phyloP scores from a whole-genome alignment of 1,140 invertebrate genomes.

The Atta cephalotes region DNA sequence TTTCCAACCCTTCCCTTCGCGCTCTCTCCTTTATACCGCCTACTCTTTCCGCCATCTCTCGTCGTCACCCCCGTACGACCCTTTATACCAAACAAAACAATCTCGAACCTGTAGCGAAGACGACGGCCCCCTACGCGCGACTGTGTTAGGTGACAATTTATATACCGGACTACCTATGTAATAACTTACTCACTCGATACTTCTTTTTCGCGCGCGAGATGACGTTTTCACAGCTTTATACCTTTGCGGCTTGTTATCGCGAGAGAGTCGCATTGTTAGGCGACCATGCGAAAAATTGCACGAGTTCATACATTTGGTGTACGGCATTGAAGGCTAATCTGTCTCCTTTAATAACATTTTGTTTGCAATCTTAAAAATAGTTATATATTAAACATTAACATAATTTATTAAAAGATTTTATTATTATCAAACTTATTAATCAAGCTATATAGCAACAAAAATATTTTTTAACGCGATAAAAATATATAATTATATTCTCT shows the following conservation, averaged over 20 bases:
- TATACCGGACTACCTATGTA: slow-evolving; percentile 80
- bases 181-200: slow-evolving; percentile 85
- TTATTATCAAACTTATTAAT: not conserved
- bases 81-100: slow-evolving; percentile 85
- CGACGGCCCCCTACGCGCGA: slow-evolving; percentile 81
- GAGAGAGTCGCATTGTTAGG: slow-evolving; percentile 54
- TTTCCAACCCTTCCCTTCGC: slow-evolving; percentile 59
- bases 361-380: too few species aligned
- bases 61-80: slow-evolving; percentile 65
- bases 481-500: not conserved
- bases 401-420: not conserved
- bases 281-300: slow-evolving; percentile 16
- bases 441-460: not conserved
- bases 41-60: slow-evolving; percentile 52
- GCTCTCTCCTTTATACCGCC: slow-evolving; percentile 64
- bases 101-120: slow-evolving; percentile 77
- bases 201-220: slow-evolving; percentile 80
- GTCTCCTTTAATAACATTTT: not conserved
- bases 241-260: slow-evolving; percentile 64
- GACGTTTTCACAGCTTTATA: slow-evolving; percentile 69
- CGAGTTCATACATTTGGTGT: not conserved
- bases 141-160: slow-evolving; percentile 85
- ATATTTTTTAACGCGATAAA: not conserved
- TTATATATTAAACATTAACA: too few species aligned
- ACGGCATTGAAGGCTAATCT: not conserved